Evolutionary conservation across 2,797 vertebrate species (phyloP).

Genomic region (Oryzias sinensis): DNA sequence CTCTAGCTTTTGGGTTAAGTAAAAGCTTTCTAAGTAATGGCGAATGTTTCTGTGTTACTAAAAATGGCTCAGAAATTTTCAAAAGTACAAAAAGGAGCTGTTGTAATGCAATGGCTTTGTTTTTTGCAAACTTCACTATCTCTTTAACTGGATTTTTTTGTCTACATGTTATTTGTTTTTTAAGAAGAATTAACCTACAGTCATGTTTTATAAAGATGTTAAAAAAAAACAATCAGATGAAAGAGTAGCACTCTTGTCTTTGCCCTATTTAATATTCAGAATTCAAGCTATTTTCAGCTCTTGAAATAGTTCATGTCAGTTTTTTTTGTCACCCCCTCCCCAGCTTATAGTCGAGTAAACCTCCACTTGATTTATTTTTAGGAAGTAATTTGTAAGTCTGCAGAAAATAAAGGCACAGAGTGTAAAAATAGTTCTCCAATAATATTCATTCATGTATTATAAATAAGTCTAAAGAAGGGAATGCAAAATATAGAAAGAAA

Average conservation of each 20-base stretch:
- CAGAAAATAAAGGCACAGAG: constrained; percentile 16
- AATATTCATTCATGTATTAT: constrained; percentile 45
- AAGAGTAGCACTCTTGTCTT: background rate
- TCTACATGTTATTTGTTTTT: no score
- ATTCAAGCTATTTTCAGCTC: constrained; percentile 9
- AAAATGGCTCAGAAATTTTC: no score
- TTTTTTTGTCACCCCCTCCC: background rate
- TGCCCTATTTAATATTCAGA: background rate
- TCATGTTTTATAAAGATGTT: background rate
- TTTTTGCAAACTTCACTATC: no score
- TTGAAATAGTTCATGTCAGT: background rate
- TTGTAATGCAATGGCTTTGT: no score
- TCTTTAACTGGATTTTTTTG: no score
- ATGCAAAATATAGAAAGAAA: constrained; percentile 2
- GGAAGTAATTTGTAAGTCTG: constrained; percentile 8
- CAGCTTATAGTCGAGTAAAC: constrained; percentile 15
- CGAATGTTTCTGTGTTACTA: no score
- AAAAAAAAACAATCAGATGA: background rate
- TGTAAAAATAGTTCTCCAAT: constrained; percentile 32
- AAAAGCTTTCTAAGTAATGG: no score
- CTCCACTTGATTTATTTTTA: background rate
- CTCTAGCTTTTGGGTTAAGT: no score
- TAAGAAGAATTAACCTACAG: no score
- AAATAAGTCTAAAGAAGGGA: constrained; percentile 27
- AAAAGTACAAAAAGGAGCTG: no score